Evolutionary conservation across 2,888 invertebrate genomes (phyloP).

Genomic region (Idaea aversata): DNA sequence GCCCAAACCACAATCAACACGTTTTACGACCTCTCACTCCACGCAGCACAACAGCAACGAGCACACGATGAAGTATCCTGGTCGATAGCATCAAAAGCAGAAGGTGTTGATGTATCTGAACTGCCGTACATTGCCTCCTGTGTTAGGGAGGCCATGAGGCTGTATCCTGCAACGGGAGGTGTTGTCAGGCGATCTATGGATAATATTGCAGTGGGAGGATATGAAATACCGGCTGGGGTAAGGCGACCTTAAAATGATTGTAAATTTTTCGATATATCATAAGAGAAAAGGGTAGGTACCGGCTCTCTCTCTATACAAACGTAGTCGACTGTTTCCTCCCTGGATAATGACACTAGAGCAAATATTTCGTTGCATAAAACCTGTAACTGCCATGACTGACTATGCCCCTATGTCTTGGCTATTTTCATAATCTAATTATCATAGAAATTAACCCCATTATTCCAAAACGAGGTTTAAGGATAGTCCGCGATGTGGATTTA

Average conservation of each 20-base stretch:
- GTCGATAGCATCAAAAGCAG: slow-evolving; percentile 53
- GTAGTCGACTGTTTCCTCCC: too few relatives aligned
- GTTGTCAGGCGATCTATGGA: slow-evolving; percentile 59
- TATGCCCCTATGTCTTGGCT: too few relatives aligned
- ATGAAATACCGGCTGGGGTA: slow-evolving; percentile 66
- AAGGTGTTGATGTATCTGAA: slow-evolving; percentile 44
- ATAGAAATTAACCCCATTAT: too few relatives aligned
- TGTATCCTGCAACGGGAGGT: slow-evolving; percentile 69
- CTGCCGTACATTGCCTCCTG: slow-evolving; percentile 59
- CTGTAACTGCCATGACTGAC: too few relatives aligned
- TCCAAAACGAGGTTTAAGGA: too few relatives aligned
- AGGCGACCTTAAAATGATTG: slow-evolving; percentile 29
- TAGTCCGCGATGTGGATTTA: too few relatives aligned
- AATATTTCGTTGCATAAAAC: too few relatives aligned
- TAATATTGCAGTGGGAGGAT: slow-evolving; percentile 58
- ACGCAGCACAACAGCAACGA: slow-evolving; percentile 68
- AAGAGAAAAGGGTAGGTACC: too few relatives aligned
- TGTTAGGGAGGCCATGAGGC: slow-evolving; percentile 57
- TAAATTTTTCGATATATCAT: neutral
- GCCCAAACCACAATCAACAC: slow-evolving; percentile 66
- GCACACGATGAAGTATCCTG: slow-evolving; percentile 67
- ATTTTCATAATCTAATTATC: too few relatives aligned
- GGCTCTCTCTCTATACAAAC: too few relatives aligned
- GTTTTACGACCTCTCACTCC: slow-evolving; percentile 67
- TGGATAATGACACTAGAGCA: too few relatives aligned